Base-by-base conservation (phyloP, 2,888 invertebrate genomes). In the Stenichneumon culpator region DNA sequence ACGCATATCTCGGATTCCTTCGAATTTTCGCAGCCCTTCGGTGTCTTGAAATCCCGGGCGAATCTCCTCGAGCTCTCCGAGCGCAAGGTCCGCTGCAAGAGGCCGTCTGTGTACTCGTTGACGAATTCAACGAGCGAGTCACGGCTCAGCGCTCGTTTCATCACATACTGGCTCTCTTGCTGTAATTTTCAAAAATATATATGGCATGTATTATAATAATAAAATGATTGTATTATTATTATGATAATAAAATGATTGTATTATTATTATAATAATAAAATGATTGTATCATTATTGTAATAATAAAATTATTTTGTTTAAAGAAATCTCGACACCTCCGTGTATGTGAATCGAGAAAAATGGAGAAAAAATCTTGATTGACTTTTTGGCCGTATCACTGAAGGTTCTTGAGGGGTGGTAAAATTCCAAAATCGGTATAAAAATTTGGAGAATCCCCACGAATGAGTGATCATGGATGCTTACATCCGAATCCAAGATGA, bases 401-500 rank as follows among this genome's bases (percentile, higher is more conserved):
- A 44, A 44, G 44, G 16, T 14, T 16, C 44, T 16, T 44, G 16
- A 5, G 14, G 0, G 0, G 44, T 44, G 16, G 44, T 44, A 77
- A 11, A 4, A 63, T 14, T 68, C 50, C 28, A 28, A 68, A 52
- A 16, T 16, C 25, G 11, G 9, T 57, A 3, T 22, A 4, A 39
- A 28, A 57, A 69, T 63, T 50, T 25, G 9, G 65, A 72, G 57
- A 22, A 32, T 5, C 39, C 22, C 9, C 47, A 14, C n/a, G 57
- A 32, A 54, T 25, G 36, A 39, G 52, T 2, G 25, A 19, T 5
- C 7, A 81, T 2, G 3, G 4, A 44, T 44, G 90, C 94, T 94
- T 94, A 97, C 97, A 94, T 96, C 95, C 88, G 95, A 95, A 93
- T 97, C 96, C 87, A 97, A 94, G 90, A 97, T 96, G 77, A 97